Base-by-base conservation (phyloP, 2,797 vertebrate species). In the Crocodylus rhombifer region DNA sequence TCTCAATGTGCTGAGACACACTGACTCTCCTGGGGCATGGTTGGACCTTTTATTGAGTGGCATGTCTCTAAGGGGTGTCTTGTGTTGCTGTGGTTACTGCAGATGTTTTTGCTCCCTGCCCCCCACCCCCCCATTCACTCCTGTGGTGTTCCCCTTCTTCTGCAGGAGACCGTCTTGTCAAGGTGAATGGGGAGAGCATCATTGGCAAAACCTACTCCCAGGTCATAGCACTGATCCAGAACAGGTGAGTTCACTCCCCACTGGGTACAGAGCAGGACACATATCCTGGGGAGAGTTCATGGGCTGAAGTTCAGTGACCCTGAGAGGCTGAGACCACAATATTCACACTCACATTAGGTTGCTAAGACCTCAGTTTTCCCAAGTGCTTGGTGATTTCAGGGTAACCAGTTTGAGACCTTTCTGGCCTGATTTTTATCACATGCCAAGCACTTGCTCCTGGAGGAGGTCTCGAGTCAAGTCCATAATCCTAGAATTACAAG, bases 221-320 rank as follows among this genome's bases (percentile, higher is more conserved):
- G 98, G 99, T 99, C 97, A 99, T 99, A 33, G 98, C 99, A 14
- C 98, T 99, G 95, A 99, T 99, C 97, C 99, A 99, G 97, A 99
- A 99, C 98, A 99, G 99, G 99, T 99, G 96, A 97, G 98, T 5
- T 23, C 30, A 63, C 21, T 5, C 3, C 62, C 65, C 1, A 0
- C 21, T 18, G 33, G 77, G 15, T 30, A 18, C 16, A 21, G 71
- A 20, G 51, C 42, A 10, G 51, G 73, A n/a, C 4, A 23, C 5
- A 12, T 14, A 12, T 36, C 3, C 13, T 11, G 21, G 33, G 4
- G 26, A n/a, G 25, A 18, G 33, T 14, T 21, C 25, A 51, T 11
- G 4, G 15, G 55, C 56, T 28, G 74, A 3, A 25, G 17, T 4
- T 5, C 28, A n/a, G 26, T 21, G 42, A 10, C 26, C 73, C 14